Conservation (phyloP, 2,113 vertebrate species). For the Onychostoma macrolepis region DNA sequence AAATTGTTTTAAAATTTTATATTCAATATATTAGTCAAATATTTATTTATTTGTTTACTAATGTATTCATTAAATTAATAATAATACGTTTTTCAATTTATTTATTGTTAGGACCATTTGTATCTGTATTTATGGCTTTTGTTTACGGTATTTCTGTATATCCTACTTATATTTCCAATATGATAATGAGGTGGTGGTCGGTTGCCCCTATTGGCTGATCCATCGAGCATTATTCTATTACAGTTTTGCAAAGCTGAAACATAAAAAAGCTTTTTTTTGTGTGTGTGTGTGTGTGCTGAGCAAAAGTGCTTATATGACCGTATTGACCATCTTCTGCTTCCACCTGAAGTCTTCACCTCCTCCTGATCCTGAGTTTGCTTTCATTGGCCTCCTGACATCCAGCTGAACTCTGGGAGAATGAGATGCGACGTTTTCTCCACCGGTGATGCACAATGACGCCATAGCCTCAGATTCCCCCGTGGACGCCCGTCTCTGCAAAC, state of each 20-base stretch:
- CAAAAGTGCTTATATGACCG: not conserved
- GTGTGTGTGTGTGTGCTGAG: no score
- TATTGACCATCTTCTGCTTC: not conserved
- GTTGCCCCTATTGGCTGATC: not conserved
- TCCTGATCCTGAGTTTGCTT: not conserved
- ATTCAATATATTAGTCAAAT: no score
- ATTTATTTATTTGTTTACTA: no score
- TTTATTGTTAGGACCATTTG: not conserved
- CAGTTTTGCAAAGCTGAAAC: not conserved
- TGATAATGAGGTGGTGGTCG: not conserved
- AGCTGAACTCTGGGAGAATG: not conserved
- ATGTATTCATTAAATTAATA: not conserved
- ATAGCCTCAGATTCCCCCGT: not conserved
- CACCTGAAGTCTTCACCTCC: not conserved
- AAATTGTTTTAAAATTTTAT: no score
- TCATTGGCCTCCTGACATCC: not conserved
- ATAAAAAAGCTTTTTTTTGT: no score
- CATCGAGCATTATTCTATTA: not conserved
- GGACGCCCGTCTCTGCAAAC: not conserved
- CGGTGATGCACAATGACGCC: no score
- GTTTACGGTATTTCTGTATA: not conserved
- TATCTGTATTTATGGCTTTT: not conserved
- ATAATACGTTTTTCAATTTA: not conserved
- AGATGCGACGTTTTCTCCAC: no score
- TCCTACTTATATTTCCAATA: not conserved